phyloP scores from a whole-genome alignment of 1,140 invertebrate species.

The Heliconius eleuchia region DNA sequence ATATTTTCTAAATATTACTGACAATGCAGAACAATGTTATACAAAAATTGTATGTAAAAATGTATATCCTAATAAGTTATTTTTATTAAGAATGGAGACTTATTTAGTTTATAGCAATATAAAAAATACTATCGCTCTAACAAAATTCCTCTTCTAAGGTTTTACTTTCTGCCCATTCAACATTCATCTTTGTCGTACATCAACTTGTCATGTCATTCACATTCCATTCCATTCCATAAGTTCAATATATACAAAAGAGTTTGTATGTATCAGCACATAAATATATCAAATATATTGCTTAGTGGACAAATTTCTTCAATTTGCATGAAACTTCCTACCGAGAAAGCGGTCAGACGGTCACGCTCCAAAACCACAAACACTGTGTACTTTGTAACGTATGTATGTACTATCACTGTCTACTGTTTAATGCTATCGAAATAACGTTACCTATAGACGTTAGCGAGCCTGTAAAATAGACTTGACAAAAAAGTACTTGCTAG shows the following conservation, averaged over 20 bases:
- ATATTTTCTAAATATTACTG: no score
- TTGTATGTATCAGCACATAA: not conserved
- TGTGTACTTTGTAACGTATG: conserved; percentile 27
- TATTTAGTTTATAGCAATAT: no score
- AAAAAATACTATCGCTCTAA: no score
- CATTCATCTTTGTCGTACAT: not conserved
- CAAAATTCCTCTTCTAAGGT: no score
- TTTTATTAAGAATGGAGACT: no score
- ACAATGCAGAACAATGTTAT: no score
- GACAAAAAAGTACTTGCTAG: not conserved
- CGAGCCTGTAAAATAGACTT: not conserved
- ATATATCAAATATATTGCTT: conserved; percentile 15
- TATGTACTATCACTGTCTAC: conserved; percentile 12
- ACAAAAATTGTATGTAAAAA: no score
- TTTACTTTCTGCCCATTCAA: no score
- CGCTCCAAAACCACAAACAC: conserved; percentile 29
- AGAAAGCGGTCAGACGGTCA: conserved; percentile 36
- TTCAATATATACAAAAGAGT: conserved; percentile 8
- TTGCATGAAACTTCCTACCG: conserved; percentile 33
- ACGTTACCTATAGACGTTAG: not conserved
- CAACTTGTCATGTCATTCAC: not conserved
- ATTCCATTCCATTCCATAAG: not conserved
- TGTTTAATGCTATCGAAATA: conserved; percentile 6
- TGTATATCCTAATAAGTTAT: no score
- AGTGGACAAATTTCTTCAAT: conserved; percentile 27